phyloP scores from a whole-genome alignment of 92 coral and sea anemone genomes.

The Scolanthus callimorphus region DNA sequence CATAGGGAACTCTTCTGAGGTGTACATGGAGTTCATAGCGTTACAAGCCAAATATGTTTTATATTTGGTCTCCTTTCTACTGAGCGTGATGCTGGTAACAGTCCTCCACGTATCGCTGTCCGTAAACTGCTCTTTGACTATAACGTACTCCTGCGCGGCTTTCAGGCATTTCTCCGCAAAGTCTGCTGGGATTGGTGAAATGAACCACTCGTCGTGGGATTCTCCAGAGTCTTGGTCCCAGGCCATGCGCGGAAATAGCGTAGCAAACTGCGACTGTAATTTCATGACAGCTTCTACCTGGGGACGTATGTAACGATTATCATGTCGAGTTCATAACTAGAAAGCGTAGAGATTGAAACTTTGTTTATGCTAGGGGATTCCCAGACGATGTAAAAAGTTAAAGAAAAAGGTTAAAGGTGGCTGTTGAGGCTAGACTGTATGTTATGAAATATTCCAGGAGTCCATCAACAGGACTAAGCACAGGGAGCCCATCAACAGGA shows the following conservation, averaged over 20 bases:
- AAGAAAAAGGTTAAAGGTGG: too few species aligned
- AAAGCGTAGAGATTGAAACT: too few species aligned
- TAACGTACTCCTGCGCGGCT: constrained; percentile 68
- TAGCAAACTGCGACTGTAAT: constrained; percentile 7
- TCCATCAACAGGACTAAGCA: too few species aligned
- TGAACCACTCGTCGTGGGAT: constrained; percentile 27
- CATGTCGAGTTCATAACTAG: too few species aligned
- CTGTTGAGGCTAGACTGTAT: too few species aligned
- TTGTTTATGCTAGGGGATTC: too few species aligned
- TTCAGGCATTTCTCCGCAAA: constrained; percentile 64
- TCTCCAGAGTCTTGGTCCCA: constrained; percentile 10
- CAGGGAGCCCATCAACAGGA: too few species aligned
- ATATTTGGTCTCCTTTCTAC: constrained; percentile 53
- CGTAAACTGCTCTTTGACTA: constrained; percentile 75
- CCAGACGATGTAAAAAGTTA: too few species aligned
- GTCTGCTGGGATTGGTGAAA: constrained; percentile 58
- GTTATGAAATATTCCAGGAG: too few species aligned
- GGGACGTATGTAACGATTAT: too few species aligned
- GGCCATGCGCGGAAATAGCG: constrained; percentile 22
- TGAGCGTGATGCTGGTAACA: constrained; percentile 68
- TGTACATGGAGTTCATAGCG: constrained; percentile 58
- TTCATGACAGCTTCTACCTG: constrained; percentile 16
- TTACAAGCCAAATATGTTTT: constrained; percentile 27
- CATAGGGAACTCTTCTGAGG: constrained; percentile 46
- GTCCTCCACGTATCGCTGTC: constrained; percentile 73